Evolutionary conservation across 2,888 invertebrate species (phyloP).

Genomic region (Microdon myrmicae): DNA sequence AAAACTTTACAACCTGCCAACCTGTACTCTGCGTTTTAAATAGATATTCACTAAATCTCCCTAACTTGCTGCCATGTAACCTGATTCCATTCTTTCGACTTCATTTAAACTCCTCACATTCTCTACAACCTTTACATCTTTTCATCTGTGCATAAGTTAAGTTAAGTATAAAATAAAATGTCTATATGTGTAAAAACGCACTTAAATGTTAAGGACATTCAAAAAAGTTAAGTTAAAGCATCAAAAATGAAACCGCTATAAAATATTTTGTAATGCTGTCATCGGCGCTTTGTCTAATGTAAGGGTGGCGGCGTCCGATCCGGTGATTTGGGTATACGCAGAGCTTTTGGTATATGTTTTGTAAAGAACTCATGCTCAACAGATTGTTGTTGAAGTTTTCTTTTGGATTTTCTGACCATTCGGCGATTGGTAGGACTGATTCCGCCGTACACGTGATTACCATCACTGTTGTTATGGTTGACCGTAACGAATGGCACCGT

Average conservation of each 20-base stretch:
- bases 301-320: slow-evolving; percentile 67
- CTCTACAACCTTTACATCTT: too few relatives aligned
- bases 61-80: too few relatives aligned
- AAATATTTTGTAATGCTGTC: slow-evolving; percentile 47
- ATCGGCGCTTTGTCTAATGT: slow-evolving; percentile 55
- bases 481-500: slow-evolving; percentile 53
- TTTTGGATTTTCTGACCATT: slow-evolving; percentile 13
- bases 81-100: slow-evolving; percentile 19
- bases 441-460: slow-evolving; percentile 20
- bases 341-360: slow-evolving; percentile 65
- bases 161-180: slow-evolving; percentile 31
- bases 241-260: slow-evolving; percentile 13
- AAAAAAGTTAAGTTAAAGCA: slow-evolving; percentile 35
- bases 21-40: too few relatives aligned
- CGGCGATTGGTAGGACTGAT: slow-evolving; percentile 15
- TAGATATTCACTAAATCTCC: too few relatives aligned
- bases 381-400: slow-evolving; percentile 55
- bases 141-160: slow-evolving; percentile 37
- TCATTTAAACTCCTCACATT: slow-evolving; percentile 24
- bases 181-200: slow-evolving; percentile 20
- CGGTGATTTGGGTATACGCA: slow-evolving; percentile 61
- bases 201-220: slow-evolving; percentile 10
- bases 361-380: slow-evolving; percentile 59
- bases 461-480: slow-evolving; percentile 48
- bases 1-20: too few relatives aligned